Conservation (phyloP, 2,113 vertebrate species). For the Gobio gobio region DNA sequence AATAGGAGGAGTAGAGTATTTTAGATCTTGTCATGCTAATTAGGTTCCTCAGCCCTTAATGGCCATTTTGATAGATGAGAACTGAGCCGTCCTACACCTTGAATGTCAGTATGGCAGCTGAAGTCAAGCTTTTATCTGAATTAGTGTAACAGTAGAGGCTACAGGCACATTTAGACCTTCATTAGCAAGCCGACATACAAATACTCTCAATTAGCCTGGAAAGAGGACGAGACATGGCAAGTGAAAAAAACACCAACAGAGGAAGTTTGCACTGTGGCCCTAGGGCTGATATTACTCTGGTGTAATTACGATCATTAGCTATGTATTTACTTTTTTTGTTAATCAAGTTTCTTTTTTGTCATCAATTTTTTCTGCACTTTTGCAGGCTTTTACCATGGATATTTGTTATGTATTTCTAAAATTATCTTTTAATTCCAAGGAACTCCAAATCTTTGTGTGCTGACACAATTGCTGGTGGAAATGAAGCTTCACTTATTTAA, state of each 20-base stretch:
- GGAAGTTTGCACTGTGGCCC: constrained; percentile 9
- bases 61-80: constrained; percentile 80
- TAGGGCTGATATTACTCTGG: constrained; percentile 16
- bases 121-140: constrained; percentile 72
- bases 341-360: constrained; percentile 22
- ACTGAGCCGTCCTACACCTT: constrained; percentile 72
- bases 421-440: neutral
- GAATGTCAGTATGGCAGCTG: constrained; percentile 74
- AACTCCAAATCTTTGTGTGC: constrained; percentile 17
- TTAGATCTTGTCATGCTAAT: constrained; percentile 78
- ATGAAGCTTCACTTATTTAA: constrained; percentile 39
- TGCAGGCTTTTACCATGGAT: neutral
- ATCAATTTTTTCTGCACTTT: constrained; percentile 18
- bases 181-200: constrained; percentile 56
- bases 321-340: constrained; percentile 35
- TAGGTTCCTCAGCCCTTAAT: constrained; percentile 75
- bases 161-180: constrained; percentile 54
- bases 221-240: constrained; percentile 51
- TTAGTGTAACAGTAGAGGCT: constrained; percentile 61
- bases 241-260: neutral
- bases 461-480: constrained; percentile 24
- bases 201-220: constrained; percentile 80
- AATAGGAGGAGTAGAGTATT: constrained; percentile 74
- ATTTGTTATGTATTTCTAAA: neutral
- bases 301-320: constrained; percentile 33